A percentile compares a stretch with the other conserved stretches of the same genome.
These are phyloP conservation scores for Ostrea edulis DNA, from an alignment of 1,140 invertebrate genomes.

Conservation along the genomic window DNA sequence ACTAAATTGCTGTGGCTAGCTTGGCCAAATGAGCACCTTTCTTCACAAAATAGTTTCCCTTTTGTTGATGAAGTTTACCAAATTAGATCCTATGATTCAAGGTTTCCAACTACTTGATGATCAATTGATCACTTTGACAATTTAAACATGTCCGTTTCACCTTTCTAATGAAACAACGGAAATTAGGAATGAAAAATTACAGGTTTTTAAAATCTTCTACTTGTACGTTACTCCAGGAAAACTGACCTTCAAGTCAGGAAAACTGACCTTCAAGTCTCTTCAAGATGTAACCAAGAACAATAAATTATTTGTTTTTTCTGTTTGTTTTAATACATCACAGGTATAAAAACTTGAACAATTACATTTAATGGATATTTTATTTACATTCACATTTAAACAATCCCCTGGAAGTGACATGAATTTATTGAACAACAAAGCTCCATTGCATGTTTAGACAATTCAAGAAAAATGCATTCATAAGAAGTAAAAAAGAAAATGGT, in stretches of 20 bases:
- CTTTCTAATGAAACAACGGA: neutral
- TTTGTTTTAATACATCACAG: neutral
- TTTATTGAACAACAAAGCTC: neutral
- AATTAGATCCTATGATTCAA: slow-evolving; percentile 54
- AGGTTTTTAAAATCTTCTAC: neutral
- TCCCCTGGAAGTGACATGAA: slow-evolving; percentile 5
- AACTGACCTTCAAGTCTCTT: neutral
- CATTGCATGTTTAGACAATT: neutral
- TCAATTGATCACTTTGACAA: slow-evolving; percentile 62
- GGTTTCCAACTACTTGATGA: slow-evolving; percentile 57
- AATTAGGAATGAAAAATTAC: neutral
- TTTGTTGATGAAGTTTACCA: slow-evolving; percentile 53
- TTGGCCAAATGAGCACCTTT: slow-evolving; percentile 54
- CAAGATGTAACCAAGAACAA: neutral
- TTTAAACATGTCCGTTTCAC: slow-evolving; percentile 50
- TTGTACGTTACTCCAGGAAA: neutral
- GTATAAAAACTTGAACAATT: slow-evolving; percentile 5
- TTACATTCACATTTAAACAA: neutral
- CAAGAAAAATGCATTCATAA: slow-evolving; percentile 45
- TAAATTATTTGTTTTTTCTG: neutral
- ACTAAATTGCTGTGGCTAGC: slow-evolving; percentile 58
- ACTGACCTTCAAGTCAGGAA: neutral
- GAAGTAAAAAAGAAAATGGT: neutral
- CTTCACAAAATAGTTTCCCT: slow-evolving; percentile 56
- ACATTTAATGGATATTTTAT: slow-evolving; percentile 32